phyloP scores from a whole-genome alignment of 2,797 vertebrate species.

The Coregonus ussuriensis region DNA sequence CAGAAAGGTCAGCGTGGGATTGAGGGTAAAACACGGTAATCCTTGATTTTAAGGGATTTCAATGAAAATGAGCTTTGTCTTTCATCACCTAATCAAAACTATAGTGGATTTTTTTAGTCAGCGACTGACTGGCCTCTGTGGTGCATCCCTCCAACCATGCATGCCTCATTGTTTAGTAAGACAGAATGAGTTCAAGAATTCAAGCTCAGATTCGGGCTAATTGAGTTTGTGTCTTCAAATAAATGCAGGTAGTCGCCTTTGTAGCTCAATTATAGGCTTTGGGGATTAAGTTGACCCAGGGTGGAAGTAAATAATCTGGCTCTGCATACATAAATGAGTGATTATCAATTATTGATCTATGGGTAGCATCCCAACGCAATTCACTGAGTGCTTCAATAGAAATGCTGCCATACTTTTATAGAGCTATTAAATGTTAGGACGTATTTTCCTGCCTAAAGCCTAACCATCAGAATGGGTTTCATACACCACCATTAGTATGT shows the following conservation, averaged over 20 bases:
- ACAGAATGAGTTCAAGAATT: slow-evolving; percentile 50
- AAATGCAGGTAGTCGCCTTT: slow-evolving; percentile 63
- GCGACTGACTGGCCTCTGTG: slow-evolving; percentile 18
- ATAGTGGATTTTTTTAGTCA: slow-evolving; percentile 17
- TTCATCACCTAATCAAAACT: slow-evolving; percentile 16
- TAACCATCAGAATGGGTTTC: slow-evolving; percentile 41
- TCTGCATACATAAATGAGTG: slow-evolving; percentile 59
- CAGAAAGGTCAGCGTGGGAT: slow-evolving; percentile 45
- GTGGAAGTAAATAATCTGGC: slow-evolving; percentile 58
- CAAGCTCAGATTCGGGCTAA: slow-evolving; percentile 68
- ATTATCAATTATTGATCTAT: slow-evolving; percentile 56
- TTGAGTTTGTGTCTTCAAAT: slow-evolving; percentile 65
- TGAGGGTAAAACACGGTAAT: slow-evolving; percentile 39
- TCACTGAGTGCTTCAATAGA: slow-evolving; percentile 53
- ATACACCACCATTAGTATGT: slow-evolving; percentile 29
- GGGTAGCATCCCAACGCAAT: slow-evolving; percentile 45
- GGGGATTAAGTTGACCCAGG: slow-evolving; percentile 70
- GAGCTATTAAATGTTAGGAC: slow-evolving; percentile 41
- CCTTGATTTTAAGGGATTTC: slow-evolving; percentile 38
- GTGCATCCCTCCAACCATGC: slow-evolving; percentile 10
- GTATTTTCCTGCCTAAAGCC: slow-evolving; percentile 33
- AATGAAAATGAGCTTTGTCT: slow-evolving; percentile 39
- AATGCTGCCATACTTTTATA: slow-evolving; percentile 50
- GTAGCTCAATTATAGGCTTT: slow-evolving; percentile 64
- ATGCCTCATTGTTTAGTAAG: slow-evolving; percentile 34